phyloP scores from a whole-genome alignment of 2,888 invertebrate genomes.

The Drosophila testacea region DNA sequence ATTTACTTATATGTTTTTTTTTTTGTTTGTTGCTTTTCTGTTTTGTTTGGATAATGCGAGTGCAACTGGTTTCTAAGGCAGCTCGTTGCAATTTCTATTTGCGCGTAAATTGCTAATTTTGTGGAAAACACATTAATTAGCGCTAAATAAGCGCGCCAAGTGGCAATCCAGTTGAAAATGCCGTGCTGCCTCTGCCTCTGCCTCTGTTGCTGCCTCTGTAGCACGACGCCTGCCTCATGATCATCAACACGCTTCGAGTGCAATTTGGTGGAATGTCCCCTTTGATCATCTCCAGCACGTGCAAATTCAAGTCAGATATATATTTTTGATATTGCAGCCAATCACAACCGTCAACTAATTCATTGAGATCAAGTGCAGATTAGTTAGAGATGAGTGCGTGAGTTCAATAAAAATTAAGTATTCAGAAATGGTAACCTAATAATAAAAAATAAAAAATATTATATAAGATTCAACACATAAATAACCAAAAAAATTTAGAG shows the following conservation, averaged over 20 bases:
- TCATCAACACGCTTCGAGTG: conserved; percentile 44
- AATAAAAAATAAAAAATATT: not conserved
- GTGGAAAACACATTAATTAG: conserved; percentile 80
- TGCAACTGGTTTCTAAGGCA: conserved; percentile 52
- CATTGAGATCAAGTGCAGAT: not conserved
- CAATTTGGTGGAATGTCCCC: conserved; percentile 53
- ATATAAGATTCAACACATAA: not conserved
- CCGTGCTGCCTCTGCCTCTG: conserved; percentile 11
- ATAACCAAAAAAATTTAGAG: not conserved
- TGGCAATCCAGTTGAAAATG: conserved; percentile 37
- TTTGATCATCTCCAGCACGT: conserved; percentile 45
- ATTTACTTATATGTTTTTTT: not conserved
- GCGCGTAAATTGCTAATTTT: conserved; percentile 79
- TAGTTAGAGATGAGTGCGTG: conserved; percentile 9
- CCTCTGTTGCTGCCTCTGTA: conserved; percentile 1
- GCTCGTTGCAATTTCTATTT: conserved; percentile 71
- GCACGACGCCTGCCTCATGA: conserved; percentile 25
- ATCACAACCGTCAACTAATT: conserved; percentile 20
- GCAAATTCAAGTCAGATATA: conserved; percentile 27
- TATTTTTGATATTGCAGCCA: conserved; percentile 10
- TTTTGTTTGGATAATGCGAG: conserved; percentile 51
- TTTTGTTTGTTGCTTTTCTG: conserved; percentile 2
- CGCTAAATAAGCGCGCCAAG: conserved; percentile 66
- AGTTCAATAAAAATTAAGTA: not conserved
- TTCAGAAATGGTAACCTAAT: too few species aligned